Percentiles rank a stretch among this genome's conserved stretches.
phyloP scores from a whole-genome alignment of 2,113 vertebrate genomes.

The Carassius gibelio region DNA sequence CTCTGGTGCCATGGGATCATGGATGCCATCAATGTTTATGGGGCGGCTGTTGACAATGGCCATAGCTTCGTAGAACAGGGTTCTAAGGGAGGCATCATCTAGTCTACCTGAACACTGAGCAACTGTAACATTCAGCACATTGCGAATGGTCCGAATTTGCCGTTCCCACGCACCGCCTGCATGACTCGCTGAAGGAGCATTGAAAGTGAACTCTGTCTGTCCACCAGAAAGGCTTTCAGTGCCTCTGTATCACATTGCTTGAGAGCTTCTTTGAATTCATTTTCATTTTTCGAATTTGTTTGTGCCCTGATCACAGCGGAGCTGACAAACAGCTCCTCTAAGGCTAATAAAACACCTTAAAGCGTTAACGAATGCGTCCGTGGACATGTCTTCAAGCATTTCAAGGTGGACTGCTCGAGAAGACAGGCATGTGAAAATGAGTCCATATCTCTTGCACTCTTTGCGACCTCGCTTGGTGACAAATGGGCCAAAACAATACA shows the following conservation, averaged over 20 bases:
- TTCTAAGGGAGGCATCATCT: slow-evolving; percentile 15
- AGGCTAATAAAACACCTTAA: slow-evolving; percentile 8
- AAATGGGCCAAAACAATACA: slow-evolving; percentile 1
- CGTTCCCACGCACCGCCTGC: no score
- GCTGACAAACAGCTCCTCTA: neutral
- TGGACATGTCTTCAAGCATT: slow-evolving; percentile 26
- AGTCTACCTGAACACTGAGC: slow-evolving; percentile 11
- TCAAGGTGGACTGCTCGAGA: slow-evolving; percentile 15
- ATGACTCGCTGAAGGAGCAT: no score
- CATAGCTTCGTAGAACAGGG: neutral
- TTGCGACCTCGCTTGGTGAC: neutral
- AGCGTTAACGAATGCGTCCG: neutral
- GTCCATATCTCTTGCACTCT: slow-evolving; percentile 35
- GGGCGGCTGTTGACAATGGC: neutral
- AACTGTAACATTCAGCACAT: neutral
- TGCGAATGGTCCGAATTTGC: neutral
- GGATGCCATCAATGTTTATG: neutral
- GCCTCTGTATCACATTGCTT: neutral
- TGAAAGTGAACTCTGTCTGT: neutral
- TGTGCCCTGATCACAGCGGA: neutral
- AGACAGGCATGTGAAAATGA: slow-evolving; percentile 30
- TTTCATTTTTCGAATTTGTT: neutral
- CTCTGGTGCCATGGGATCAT: no score
- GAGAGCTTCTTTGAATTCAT: neutral
- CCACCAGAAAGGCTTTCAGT: neutral